Base-by-base conservation (phyloP, 1,140 invertebrate genomes). In the Leptonema lineaticorne region DNA sequence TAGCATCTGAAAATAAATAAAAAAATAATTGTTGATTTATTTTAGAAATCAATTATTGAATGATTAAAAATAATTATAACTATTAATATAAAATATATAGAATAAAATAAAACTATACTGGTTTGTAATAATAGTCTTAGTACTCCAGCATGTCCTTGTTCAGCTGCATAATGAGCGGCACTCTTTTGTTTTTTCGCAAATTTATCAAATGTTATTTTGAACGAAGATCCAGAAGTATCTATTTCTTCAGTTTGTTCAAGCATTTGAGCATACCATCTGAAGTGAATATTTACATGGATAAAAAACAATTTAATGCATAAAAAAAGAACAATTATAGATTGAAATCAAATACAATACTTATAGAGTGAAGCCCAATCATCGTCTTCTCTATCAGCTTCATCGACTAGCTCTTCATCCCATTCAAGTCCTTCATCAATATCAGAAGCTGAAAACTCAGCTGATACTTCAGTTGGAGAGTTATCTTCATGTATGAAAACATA, bases 201-300 rank as follows among this genome's bases (percentile, higher is more conserved):
- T 18, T 66, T 48, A 57, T 37, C 46, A 16, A 66, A 37, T 14
- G 46, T 45, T 57, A 14, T 30, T 53, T 50, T 64, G 18, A 64
- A 46, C 6, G 33, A 24, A 22, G 24, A 20, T 24, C 30, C 29
- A 7, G 48, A 56, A 57, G 22, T 66, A 28, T 29, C 68, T 18
- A 68, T 11, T 18, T 68, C 71, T 37, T 73, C 71, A 1, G 68
- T 73, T 63, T 73, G 68, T 41, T 73, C 71, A 11, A 73, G 48
- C 68, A 73, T 73, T 62, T 73, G 71, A 27, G 71, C 71, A 53
- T 73, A 73, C 68, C 68, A 73, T 20, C 71, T 73, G 28, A 20
- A 64, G n/a, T n/a, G n/a, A n/a, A n/a, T n/a, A n/a, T n/a, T n/a
- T 6, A 33, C 11, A 33, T 33, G 30, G 5, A 11, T 33, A 33